Conservation (phyloP, 2,888 invertebrate genomes). For the Nematopogon swammerdamellus region DNA sequence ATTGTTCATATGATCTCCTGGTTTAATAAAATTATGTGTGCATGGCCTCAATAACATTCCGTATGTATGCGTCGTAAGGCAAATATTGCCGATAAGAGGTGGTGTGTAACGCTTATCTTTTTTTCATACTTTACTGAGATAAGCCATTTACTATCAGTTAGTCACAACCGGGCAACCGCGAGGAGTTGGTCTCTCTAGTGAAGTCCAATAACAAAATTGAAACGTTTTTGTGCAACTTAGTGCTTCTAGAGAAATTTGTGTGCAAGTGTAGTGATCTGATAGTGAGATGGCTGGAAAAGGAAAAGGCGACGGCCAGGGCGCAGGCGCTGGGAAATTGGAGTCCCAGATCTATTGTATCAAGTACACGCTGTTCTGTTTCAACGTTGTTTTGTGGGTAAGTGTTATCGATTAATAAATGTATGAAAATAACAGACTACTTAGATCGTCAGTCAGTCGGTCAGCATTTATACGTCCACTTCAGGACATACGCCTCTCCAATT, state of each 20-base stretch:
- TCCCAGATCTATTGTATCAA: slow-evolving; percentile 77
- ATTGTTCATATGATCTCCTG: too few relatives aligned
- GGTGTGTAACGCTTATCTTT: slow-evolving; percentile 24
- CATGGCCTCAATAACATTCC: background rate
- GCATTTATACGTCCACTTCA: too few relatives aligned
- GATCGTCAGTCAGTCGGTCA: too few relatives aligned
- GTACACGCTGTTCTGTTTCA: slow-evolving; percentile 78
- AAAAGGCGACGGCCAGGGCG: slow-evolving; percentile 46
- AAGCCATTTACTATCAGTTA: background rate
- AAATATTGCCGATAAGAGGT: background rate
- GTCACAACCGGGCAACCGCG: background rate
- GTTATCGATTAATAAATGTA: slow-evolving; percentile 2
- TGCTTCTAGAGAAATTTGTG: slow-evolving; percentile 1
- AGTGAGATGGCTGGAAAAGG: slow-evolving; percentile 57
- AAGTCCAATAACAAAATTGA: too few relatives aligned
- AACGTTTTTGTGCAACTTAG: too few relatives aligned
- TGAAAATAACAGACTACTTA: too few relatives aligned
- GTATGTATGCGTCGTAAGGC: background rate
- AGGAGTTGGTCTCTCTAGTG: background rate
- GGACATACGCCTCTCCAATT: too few relatives aligned
- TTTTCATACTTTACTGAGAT: slow-evolving; percentile 13
- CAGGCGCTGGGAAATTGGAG: slow-evolving; percentile 60
- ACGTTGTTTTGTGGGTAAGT: slow-evolving; percentile 77
- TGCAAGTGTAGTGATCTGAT: slow-evolving; percentile 18
- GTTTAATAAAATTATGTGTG: too few relatives aligned